Conservation (phyloP, 2,797 vertebrate genomes). For the Mionectes olivaceus region DNA sequence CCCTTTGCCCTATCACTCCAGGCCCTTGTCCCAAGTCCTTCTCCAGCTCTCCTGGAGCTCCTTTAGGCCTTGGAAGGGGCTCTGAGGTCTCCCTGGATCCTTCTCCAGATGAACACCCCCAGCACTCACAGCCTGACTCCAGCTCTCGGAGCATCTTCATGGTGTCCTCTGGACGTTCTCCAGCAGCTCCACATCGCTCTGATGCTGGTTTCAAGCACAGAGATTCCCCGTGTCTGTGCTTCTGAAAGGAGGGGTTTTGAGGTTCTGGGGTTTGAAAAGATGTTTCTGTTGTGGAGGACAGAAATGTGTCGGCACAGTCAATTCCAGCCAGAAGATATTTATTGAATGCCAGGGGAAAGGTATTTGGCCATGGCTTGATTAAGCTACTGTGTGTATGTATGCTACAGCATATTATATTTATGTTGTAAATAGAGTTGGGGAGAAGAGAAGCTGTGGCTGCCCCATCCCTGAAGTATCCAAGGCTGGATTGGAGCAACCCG, state of each 20-base stretch:
- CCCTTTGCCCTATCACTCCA: not conserved
- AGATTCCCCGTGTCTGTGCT: not conserved
- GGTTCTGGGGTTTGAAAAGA: not conserved
- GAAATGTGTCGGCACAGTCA: not conserved
- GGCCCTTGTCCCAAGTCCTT: not conserved
- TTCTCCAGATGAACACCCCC: not conserved
- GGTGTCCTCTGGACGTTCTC: not conserved
- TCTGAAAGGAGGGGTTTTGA: not conserved
- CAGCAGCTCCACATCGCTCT: not conserved
- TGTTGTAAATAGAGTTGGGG: not conserved
- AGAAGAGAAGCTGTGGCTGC: not conserved
- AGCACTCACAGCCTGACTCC: not conserved
- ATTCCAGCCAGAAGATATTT: not conserved
- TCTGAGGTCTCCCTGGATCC: not conserved
- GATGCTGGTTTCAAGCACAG: accelerated
- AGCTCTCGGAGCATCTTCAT: accelerated
- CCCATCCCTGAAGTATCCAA: not conserved
- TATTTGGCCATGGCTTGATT: not conserved
- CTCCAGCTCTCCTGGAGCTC: not conserved
- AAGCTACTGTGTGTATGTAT: not conserved
- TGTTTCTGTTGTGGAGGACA: not conserved
- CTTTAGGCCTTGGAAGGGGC: not conserved
- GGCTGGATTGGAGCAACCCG: not conserved
- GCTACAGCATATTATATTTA: not conserved
- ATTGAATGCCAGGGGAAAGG: not conserved